Evolutionary conservation across 2,113 vertebrate genomes (phyloP).

Genomic region (Nothocercus julius): DNA sequence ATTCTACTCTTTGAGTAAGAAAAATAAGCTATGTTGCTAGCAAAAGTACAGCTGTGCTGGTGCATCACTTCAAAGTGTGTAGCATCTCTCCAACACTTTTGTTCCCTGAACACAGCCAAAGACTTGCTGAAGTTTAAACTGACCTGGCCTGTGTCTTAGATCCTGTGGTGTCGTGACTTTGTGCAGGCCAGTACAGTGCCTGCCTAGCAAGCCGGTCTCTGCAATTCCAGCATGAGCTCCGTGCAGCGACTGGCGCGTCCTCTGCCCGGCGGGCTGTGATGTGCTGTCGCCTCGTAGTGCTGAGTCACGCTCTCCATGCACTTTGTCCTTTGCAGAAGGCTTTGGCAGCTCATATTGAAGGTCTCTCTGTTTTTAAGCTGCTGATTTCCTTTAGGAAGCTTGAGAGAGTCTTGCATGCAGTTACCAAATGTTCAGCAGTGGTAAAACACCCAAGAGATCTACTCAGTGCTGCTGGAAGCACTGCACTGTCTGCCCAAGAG

Average conservation of each 20-base stretch:
- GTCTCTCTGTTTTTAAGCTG: constrained; percentile 34
- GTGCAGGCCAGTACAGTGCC: not conserved
- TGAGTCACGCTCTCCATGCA: accelerated
- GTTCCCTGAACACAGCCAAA: not conserved
- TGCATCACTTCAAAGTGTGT: accelerated
- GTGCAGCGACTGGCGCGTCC: not conserved
- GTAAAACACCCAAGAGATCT: not conserved
- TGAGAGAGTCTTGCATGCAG: not conserved
- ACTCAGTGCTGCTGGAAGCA: not conserved
- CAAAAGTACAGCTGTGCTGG: not conserved
- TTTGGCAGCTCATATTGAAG: not conserved
- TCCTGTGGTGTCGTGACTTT: not conserved
- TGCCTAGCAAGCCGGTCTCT: accelerated
- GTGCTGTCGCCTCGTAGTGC: accelerated
- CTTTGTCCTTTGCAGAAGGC: not conserved
- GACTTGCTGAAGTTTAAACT: not conserved
- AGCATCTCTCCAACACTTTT: accelerated
- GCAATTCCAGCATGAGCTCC: not conserved
- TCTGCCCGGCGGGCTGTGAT: accelerated
- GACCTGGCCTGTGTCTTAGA: not conserved
- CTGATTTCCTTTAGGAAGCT: not conserved
- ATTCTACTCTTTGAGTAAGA: not conserved
- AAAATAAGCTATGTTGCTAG: not conserved
- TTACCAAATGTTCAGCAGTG: not conserved
- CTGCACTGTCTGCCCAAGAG: not conserved